phyloP scores from a whole-genome alignment of 1,140 invertebrate genomes.

The Telenomus remus region DNA sequence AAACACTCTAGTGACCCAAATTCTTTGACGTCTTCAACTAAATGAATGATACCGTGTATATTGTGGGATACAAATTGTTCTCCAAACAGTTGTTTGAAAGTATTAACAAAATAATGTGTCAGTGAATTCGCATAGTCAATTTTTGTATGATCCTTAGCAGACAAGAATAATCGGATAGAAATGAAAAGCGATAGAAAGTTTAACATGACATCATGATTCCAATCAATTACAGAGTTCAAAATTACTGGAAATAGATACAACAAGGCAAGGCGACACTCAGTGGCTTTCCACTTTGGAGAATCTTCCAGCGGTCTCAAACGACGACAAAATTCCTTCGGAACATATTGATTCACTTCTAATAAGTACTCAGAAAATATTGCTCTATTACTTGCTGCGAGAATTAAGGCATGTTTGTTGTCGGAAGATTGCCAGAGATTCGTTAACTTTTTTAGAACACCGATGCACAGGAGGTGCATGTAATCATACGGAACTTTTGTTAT shows the following conservation, averaged over 20 bases:
- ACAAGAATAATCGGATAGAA: background rate
- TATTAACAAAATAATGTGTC: constrained; percentile 2
- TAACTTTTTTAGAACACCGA: constrained; percentile 61
- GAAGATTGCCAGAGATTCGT: background rate
- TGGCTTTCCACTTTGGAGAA: constrained; percentile 22
- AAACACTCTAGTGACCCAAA: constrained; percentile 2
- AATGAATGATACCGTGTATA: constrained; percentile 8
- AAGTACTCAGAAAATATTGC: constrained; percentile 8
- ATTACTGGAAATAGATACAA: constrained; percentile 5
- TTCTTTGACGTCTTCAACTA: constrained; percentile 1
- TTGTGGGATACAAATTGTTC: constrained; percentile 15
- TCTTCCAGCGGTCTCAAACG: constrained; percentile 7
- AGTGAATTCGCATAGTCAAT: constrained; percentile 10
- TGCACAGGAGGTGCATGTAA: constrained; percentile 62
- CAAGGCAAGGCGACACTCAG: constrained; percentile 9
- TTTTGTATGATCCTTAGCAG: background rate
- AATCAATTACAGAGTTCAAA: background rate
- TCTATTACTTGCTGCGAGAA: constrained; percentile 12
- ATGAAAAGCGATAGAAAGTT: background rate
- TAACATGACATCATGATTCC: background rate
- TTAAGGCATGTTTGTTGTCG: too few relatives aligned
- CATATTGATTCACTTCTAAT: constrained; percentile 10
- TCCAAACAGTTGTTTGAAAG: constrained; percentile 7
- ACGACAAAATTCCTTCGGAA: constrained; percentile 17
- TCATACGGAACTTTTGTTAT: constrained; percentile 53